Percentiles rank a stretch among this genome's conserved stretches.
These are phyloP conservation scores for Ascaphus truei DNA, from an alignment of 2,113 vertebrate genomes.

Conservation along the genomic window DNA sequence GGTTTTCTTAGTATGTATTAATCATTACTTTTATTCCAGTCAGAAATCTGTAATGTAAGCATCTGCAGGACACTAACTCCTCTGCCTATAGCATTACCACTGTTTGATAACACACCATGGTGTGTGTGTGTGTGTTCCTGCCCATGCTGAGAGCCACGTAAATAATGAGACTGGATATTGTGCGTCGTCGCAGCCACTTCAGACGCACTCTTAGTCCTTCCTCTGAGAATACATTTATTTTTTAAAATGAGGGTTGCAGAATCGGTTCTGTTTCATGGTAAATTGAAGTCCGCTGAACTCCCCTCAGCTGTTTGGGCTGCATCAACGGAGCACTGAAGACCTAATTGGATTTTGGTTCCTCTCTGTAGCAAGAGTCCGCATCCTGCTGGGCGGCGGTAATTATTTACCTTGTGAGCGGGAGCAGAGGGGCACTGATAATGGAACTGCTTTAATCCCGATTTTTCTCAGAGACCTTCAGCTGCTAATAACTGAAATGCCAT, in stretches of 20 bases:
- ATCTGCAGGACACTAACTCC: too few relatives aligned
- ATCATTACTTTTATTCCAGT: too few relatives aligned
- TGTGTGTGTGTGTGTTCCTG: too few relatives aligned
- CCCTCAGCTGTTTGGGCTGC: neutral
- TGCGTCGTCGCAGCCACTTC: too few relatives aligned
- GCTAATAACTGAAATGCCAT: neutral
- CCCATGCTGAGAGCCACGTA: too few relatives aligned
- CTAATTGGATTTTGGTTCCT: conserved; percentile 18
- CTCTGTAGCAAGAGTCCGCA: neutral
- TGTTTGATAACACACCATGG: too few relatives aligned
- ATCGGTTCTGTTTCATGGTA: neutral
- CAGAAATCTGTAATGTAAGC: too few relatives aligned
- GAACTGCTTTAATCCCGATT: neutral
- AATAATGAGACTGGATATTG: too few relatives aligned
- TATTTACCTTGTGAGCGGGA: neutral
- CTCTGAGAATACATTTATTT: neutral
- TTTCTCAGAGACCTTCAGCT: neutral
- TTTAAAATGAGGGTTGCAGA: neutral
- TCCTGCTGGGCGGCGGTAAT: conserved; percentile 8
- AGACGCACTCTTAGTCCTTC: neutral
- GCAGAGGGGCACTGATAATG: neutral
- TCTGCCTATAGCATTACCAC: too few relatives aligned
- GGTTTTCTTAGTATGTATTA: too few relatives aligned
- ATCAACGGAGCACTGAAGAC: neutral
- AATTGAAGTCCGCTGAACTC: conserved; percentile 2